Percentiles rank a stretch among this genome's conserved stretches.
These are phyloP conservation scores for Drosophila parvula DNA, from an alignment of 1,140 invertebrate genomes.

Conservation along the genomic window DNA sequence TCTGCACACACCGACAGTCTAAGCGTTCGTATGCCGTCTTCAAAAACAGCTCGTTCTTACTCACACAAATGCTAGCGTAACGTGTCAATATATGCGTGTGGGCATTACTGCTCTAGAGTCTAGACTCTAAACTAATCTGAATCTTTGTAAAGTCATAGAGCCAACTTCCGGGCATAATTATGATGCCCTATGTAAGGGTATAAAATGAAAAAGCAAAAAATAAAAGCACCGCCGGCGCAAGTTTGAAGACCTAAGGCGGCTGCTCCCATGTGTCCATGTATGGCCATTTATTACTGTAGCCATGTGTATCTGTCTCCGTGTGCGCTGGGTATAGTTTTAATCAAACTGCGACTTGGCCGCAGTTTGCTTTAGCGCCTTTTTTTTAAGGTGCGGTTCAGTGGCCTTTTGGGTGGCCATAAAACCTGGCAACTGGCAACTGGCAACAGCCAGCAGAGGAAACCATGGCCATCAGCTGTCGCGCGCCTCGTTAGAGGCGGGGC, in stretches of 20 bases:
- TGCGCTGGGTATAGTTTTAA: conserved; percentile 67
- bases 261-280: conserved; percentile 77
- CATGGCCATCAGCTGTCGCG: conserved; percentile 74
- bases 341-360: conserved; percentile 71
- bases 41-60: too few species aligned
- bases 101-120: too few species aligned
- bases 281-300: conserved; percentile 70
- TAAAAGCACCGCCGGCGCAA: background rate
- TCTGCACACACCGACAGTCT: too few species aligned
- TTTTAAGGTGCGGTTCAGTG: conserved; percentile 82
- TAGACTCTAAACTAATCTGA: too few species aligned
- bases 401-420: conserved; percentile 78
- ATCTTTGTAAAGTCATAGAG: background rate
- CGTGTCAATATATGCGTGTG: too few species aligned
- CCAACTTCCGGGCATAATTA: conserved; percentile 6
- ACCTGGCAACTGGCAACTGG: conserved; percentile 40
- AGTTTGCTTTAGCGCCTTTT: conserved; percentile 79
- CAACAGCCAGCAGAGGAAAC: conserved; percentile 59
- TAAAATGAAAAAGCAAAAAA: conserved; percentile 2
- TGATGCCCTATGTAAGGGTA: conserved; percentile 25
- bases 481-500: conserved; percentile 51
- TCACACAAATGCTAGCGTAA: too few species aligned
- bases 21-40: too few species aligned
- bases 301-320: conserved; percentile 30
- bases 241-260: conserved; percentile 49